Base-by-base conservation (phyloP, 2,113 vertebrate species). In the Micronycteris hirsuta region DNA sequence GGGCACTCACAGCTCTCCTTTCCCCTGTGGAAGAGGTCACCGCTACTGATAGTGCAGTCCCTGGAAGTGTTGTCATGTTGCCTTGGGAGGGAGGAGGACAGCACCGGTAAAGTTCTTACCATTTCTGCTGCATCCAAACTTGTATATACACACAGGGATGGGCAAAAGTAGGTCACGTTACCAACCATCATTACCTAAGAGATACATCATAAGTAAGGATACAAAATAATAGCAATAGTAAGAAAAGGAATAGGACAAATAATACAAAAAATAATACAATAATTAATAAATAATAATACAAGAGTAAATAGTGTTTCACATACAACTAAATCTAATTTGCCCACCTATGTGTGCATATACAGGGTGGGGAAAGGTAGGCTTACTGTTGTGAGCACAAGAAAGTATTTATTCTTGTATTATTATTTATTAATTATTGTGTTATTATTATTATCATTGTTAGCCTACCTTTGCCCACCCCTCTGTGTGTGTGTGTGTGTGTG, bases 241-340 rank as follows among this genome's bases (percentile, higher is more conserved):
- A 47, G 26, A 74, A 45, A 17, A 45, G 43, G 7, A 74, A 74
- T 26, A 73, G 24, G 73, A 19, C 7, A 76, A 76, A 76, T 33
- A 47, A 47, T 33, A 74, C 2, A 47, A 47, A 76, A 45, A 73
- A 45, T 63, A 73, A 17, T 45, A 74, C 7, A 74, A 43, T 73
- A 73, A 45, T 43, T 24, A 71, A 73, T 45, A 74, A 74, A 47
- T 47, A 74, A 47, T 47, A 76, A 47, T 76, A 11, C 43, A 76
- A 76, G 28, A 33, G 31, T 47, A 76, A 76, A 76, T 16, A 47
- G 28, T 49, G 65, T 20, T 47, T 76, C 26, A 7, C 43, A 47
- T 76, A 76, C 73, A 76, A 76, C 28, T 76, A 47, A 76, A 47
- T 28, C 28, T 76, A 76, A 45, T 76, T 76, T 76, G 28, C 26